Evolutionary conservation across 2,888 invertebrate genomes (phyloP).

Genomic region (Rhagonycha fulva): DNA sequence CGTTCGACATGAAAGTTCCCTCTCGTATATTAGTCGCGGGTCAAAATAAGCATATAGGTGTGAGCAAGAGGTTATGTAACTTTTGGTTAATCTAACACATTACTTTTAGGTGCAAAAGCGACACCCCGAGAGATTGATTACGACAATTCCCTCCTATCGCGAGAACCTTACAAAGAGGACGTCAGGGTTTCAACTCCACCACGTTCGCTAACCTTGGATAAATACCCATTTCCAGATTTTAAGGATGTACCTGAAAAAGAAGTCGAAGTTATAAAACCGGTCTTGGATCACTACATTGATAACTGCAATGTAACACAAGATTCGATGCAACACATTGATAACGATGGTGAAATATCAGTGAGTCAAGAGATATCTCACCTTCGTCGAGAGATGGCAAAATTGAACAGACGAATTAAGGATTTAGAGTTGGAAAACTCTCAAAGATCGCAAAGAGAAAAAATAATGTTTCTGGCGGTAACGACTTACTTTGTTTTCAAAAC

Average conservation of each 20-base stretch:
- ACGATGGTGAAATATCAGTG: constrained; percentile 66
- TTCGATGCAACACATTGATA: constrained; percentile 46
- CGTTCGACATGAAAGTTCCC: constrained; percentile 91
- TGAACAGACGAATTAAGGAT: constrained; percentile 84
- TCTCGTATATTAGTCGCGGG: constrained; percentile 91
- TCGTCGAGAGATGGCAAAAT: constrained; percentile 82
- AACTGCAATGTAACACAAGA: constrained; percentile 39
- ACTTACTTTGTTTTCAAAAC: constrained; percentile 87
- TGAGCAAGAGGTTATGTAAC: constrained; percentile 40
- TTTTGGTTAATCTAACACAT: background rate
- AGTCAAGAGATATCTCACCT: constrained; percentile 82
- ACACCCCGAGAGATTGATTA: constrained; percentile 85
- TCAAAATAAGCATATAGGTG: constrained; percentile 71
- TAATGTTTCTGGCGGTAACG: constrained; percentile 81
- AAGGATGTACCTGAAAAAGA: constrained; percentile 58
- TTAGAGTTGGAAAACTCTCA: constrained; percentile 86
- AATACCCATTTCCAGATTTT: constrained; percentile 77
- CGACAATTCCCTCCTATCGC: constrained; percentile 79
- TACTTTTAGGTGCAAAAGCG: constrained; percentile 73
- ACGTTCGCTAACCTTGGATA: constrained; percentile 82
- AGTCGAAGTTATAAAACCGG: constrained; percentile 45
- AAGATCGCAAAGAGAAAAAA: constrained; percentile 83
- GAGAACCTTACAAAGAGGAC: constrained; percentile 68
- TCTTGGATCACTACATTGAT: constrained; percentile 44
- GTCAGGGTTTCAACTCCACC: constrained; percentile 89